These are phyloP conservation scores for Oreonectes daqikongensis DNA, from an alignment of 2,797 vertebrate genomes.

Conservation along the genomic window DNA sequence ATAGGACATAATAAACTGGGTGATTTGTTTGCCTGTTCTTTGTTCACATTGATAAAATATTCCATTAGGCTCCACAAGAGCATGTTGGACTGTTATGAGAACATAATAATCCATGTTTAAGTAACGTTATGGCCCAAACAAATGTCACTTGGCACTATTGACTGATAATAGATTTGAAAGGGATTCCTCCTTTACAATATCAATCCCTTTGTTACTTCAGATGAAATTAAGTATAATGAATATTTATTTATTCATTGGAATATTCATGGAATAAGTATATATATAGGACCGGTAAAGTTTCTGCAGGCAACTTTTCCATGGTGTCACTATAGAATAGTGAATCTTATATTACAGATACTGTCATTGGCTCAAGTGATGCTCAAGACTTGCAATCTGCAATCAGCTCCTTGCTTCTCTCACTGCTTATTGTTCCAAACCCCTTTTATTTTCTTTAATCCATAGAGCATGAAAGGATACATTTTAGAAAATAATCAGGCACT, in stretches of 20 bases:
- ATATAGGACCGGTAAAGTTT: too few species aligned
- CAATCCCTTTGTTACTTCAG: slow-evolving; percentile 10
- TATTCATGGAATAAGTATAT: too few species aligned
- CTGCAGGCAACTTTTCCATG: neutral
- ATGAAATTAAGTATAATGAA: slow-evolving; percentile 16
- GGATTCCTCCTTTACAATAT: neutral
- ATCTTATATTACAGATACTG: too few species aligned
- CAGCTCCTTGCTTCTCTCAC: too few species aligned
- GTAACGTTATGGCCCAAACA: slow-evolving; percentile 67
- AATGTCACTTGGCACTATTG: slow-evolving; percentile 61
- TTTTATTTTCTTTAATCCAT: too few species aligned
- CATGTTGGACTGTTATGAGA: slow-evolving; percentile 60
- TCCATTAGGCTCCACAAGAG: slow-evolving; percentile 60
- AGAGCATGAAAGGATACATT: too few species aligned
- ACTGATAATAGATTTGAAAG: slow-evolving; percentile 35
- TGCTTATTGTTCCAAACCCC: too few species aligned
- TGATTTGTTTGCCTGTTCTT: slow-evolving; percentile 54
- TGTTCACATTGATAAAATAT: slow-evolving; percentile 67
- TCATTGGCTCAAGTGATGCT: too few species aligned
- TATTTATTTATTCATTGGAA: slow-evolving; percentile 27
- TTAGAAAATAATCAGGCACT: too few species aligned
- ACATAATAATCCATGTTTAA: slow-evolving; percentile 67
- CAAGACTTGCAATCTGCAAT: too few species aligned
- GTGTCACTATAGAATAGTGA: neutral
- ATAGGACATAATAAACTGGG: slow-evolving; percentile 50